Evolutionary conservation across 2,113 vertebrate genomes (phyloP), one percentile per base, ranked within the genome.

Genomic region (Cranoglanis bouderius): DNA sequence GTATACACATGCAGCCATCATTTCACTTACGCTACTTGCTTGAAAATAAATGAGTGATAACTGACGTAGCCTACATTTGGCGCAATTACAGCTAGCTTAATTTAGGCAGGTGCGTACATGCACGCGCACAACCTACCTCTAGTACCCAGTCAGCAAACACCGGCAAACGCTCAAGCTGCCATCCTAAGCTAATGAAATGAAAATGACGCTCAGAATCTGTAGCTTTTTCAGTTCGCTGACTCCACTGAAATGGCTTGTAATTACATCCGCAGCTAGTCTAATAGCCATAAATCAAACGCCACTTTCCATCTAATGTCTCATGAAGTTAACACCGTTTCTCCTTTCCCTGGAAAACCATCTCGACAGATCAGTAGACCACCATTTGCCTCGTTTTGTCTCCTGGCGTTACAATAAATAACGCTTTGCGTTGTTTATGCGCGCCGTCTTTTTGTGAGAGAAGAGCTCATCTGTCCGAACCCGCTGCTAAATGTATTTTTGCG

Each of bases 51-150:
- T 29, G 6, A 49, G 57, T 12, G 24, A 82, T 24, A 85, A 32
- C 63, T 24, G 61, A 32, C 83, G 61, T 24, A 18, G n/a, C n/a
- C n/a, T n/a, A n/a, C 21, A 13, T 38, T 29, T 61, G 21, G 81
- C 35, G 81, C 55, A 61, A 43, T 43, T 16, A 85, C 35, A 85
- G 65, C 55, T 6, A 21, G 55, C 61, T 29, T 78, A n/a, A 55
- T 81, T 35, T 57, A 70, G 32, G 32, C 85, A 86, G 81, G 82
- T 87, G 86, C 88, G n/a, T 40, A 24, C 24, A 43, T 59, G 38
- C 84, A 59, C 35, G 53, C 53, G 85, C 85, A 63, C n/a, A 55
- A 82, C 49, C n/a, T 70, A 55, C 61, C 24, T 24, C 77, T 61
- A 35, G 53, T 57, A 16, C 29, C 85, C 85, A 65, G 29, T 63